Conservation (phyloP, 2,113 vertebrate genomes). For the Plectropomus leopardus region DNA sequence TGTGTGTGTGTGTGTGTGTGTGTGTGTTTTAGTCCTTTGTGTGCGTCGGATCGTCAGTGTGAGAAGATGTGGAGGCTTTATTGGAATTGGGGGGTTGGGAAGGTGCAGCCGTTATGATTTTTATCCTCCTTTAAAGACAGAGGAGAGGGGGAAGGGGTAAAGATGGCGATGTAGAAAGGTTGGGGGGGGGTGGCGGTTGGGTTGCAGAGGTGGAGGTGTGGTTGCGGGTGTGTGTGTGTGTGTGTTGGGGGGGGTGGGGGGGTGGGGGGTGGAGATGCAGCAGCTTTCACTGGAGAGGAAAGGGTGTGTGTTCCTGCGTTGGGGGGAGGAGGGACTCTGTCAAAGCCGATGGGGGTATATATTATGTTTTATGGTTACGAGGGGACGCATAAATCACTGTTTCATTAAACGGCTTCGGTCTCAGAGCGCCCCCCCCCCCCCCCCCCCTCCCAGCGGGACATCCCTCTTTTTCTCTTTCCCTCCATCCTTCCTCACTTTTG, state of each 20-base stretch:
- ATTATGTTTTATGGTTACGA: slow-evolving; percentile 80
- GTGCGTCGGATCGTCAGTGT: slow-evolving; percentile 38
- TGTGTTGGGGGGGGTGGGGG: slow-evolving; percentile 38
- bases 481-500: slow-evolving; percentile 23
- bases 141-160: slow-evolving; percentile 34
- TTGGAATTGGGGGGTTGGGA: slow-evolving; percentile 72
- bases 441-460: slow-evolving; percentile 22
- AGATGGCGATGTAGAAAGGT: slow-evolving; percentile 50
- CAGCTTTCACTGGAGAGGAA: slow-evolving; percentile 49
- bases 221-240: slow-evolving; percentile 62
- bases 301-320: slow-evolving; percentile 39
- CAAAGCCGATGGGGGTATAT: slow-evolving; percentile 69
- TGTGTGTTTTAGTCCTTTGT: slow-evolving; percentile 56
- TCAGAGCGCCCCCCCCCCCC: slow-evolving; percentile 36
- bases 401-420: slow-evolving; percentile 79
- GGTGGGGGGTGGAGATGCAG: slow-evolving; percentile 37
- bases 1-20: slow-evolving; percentile 24
- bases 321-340: slow-evolving; percentile 54
- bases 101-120: slow-evolving; percentile 59
- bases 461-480: slow-evolving; percentile 24
- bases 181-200: slow-evolving; percentile 27
- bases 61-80: slow-evolving; percentile 60
- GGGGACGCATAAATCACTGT: slow-evolving; percentile 81
- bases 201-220: slow-evolving; percentile 63
- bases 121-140: slow-evolving; percentile 69